Evolutionary conservation across 2,797 vertebrate species (phyloP).

Genomic region (Remorina albescens): DNA sequence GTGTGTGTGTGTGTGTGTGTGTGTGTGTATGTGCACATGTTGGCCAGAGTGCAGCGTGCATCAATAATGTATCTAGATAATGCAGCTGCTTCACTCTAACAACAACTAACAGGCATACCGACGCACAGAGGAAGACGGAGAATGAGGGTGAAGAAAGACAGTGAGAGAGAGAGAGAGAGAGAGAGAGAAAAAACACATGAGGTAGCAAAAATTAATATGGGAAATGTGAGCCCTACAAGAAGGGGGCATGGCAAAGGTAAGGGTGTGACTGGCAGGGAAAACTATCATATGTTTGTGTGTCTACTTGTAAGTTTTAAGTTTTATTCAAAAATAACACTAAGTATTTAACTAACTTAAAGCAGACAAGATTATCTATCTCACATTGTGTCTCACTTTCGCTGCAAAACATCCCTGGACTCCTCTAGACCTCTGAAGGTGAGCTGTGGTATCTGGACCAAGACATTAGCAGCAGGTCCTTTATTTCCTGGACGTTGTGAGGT

Average conservation of each 20-base stretch:
- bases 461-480: too few relatives aligned
- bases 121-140: slow-evolving; percentile 52
- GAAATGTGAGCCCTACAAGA: slow-evolving; percentile 31
- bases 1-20: slow-evolving; percentile 41
- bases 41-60: slow-evolving; percentile 75
- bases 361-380: too few relatives aligned
- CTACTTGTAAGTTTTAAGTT: not conserved
- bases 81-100: slow-evolving; percentile 76
- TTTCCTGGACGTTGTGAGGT: too few relatives aligned
- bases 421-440: too few relatives aligned
- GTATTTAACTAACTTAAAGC: not conserved
- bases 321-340: not conserved
- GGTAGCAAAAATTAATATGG: slow-evolving; percentile 48
- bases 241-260: slow-evolving; percentile 4
- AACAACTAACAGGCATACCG: slow-evolving; percentile 71
- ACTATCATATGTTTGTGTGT: not conserved
- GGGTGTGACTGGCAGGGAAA: not conserved
- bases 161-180: not conserved
- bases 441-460: too few relatives aligned
- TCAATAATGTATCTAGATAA: slow-evolving; percentile 85
- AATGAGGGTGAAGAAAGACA: slow-evolving; percentile 12
- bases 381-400: too few relatives aligned
- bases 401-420: too few relatives aligned
- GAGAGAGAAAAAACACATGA: slow-evolving; percentile 21
- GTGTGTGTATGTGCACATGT: slow-evolving; percentile 35